Conservation (phyloP, 1,140 invertebrate species). For the Cydia splendana region DNA sequence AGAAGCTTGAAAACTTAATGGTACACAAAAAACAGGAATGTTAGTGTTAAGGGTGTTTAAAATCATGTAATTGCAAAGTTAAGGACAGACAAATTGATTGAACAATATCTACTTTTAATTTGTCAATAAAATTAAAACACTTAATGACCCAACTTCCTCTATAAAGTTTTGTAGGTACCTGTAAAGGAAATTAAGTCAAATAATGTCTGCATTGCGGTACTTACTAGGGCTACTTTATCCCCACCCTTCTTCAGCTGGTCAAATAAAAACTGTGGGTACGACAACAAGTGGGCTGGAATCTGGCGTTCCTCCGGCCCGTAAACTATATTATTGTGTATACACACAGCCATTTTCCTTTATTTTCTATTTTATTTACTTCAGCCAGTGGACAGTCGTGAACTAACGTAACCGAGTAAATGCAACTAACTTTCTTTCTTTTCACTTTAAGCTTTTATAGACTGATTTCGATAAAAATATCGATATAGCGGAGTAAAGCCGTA, state of each 20-base stretch:
- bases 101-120: too few relatives aligned
- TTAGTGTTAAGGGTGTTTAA: too few relatives aligned
- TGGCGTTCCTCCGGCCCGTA: constrained; percentile 61
- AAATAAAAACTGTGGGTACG: constrained; percentile 67
- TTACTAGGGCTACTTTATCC: constrained; percentile 62
- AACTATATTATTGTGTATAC: constrained; percentile 64
- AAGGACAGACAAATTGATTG: too few relatives aligned
- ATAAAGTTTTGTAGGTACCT: too few relatives aligned
- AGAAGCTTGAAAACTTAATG: too few relatives aligned
- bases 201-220: constrained; percentile 36
- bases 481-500: background rate
- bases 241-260: constrained; percentile 69
- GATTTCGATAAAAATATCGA: constrained; percentile 24
- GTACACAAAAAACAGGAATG: too few relatives aligned
- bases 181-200: background rate
- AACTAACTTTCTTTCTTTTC: background rate
- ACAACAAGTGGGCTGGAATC: constrained; percentile 73
- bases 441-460: background rate
- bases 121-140: too few relatives aligned
- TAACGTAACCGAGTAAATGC: constrained; percentile 9
- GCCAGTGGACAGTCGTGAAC: background rate
- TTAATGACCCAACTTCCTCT: too few relatives aligned
- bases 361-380: background rate
- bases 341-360: constrained; percentile 51
- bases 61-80: too few relatives aligned